These are phyloP conservation scores for Drosophila lacertosa DNA, from an alignment of 1,140 invertebrate species.

Conservation along the genomic window DNA sequence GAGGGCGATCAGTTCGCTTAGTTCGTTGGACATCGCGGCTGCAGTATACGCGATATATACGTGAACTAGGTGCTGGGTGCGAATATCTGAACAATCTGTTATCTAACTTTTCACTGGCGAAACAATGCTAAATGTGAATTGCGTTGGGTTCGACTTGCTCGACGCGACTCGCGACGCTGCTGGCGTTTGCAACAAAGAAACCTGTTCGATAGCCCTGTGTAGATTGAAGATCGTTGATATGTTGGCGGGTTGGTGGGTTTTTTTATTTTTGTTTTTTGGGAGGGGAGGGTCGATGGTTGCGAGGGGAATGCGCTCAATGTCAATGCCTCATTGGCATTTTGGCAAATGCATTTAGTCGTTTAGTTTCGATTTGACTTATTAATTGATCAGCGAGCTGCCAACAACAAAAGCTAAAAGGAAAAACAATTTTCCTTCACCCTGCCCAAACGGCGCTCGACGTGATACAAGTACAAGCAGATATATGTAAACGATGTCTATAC, in stretches of 20 bases:
- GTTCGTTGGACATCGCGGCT: slow-evolving; percentile 72
- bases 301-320: slow-evolving; percentile 59
- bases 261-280: too few species aligned
- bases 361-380: slow-evolving; percentile 62
- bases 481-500: slow-evolving; percentile 26
- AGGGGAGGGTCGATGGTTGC: not conserved
- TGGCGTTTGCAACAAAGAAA: slow-evolving; percentile 67
- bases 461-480: slow-evolving; percentile 16
- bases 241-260: not conserved
- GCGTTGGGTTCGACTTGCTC: slow-evolving; percentile 69
- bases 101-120: slow-evolving; percentile 64
- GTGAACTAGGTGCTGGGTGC: slow-evolving; percentile 14
- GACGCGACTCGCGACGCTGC: slow-evolving; percentile 67
- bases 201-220: slow-evolving; percentile 51
- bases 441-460: slow-evolving; percentile 34
- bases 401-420: slow-evolving; percentile 25
- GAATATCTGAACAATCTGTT: slow-evolving; percentile 43
- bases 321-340: slow-evolving; percentile 81
- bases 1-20: slow-evolving; percentile 79
- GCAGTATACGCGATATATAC: slow-evolving; percentile 11
- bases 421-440: slow-evolving; percentile 31
- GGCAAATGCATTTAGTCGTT: slow-evolving; percentile 63
- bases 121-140: slow-evolving; percentile 48
- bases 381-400: slow-evolving; percentile 57
- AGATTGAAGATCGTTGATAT: slow-evolving; percentile 16